Evolutionary conservation across 2,888 invertebrate species (phyloP), one percentile per base, ranked within the genome.

Genomic region (Aleiodes testaceus): DNA sequence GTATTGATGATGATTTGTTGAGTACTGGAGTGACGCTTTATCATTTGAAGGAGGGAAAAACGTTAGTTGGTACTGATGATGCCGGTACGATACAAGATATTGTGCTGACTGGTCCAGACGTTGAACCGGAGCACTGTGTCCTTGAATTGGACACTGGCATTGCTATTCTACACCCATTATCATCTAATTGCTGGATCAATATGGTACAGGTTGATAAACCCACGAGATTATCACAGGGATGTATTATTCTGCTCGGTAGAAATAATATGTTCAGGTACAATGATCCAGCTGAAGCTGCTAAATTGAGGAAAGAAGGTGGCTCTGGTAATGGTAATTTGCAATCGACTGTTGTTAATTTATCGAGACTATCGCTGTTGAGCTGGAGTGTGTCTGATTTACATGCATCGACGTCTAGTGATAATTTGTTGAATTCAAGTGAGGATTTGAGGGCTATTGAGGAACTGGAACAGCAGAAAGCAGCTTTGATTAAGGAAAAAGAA

Each of bases 11-110:
- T 82, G 96, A 97, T 87, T 88, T 95, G 55, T 91, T 96, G 55
- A 96, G 94, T 72, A 97, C 97, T 0, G 97, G 97, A 0, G 96
- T 97, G 30, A 96, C 96, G 0, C 88, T 97, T 0, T 97, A 97
- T 84, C 96, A 97, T 87, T 89, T 97, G 22, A 96, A 96, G 92
- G 96, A 97, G 85, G 97, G 97, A 4, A 93, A 93, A 85, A 97
- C 96, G 0, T 90, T 92, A 73, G 94, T 97, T 72, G 97, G 97
- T 68, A 93, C 93, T 11, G 94, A 93, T 76, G 94, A 94, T 78
- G 91, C 91, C 42, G 87, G 90, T 0, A 89, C 90, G 0, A 89
- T 90, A 36, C 93, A 94, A 80, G 96, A 97, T 86, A 97, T 97
- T 75, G 93, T 93, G 74, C 88, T 95, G 74, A 90, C 90, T 67